Percentiles rank a stretch among this genome's conserved stretches.
Conservation (phyloP, 2,113 vertebrate genomes). For the Nestor notabilis region DNA sequence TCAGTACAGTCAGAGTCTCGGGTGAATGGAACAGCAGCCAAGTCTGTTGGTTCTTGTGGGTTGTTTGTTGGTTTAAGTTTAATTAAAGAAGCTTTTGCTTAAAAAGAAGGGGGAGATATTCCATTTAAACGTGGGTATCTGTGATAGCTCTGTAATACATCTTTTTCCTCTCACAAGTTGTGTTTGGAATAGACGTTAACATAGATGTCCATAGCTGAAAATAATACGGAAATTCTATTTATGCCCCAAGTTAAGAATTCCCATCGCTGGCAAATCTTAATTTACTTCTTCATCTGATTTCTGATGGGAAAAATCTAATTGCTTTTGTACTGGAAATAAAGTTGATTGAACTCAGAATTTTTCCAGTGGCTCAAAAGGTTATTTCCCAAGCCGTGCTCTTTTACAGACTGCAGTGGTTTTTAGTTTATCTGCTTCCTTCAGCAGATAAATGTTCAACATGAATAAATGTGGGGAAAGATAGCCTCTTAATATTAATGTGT, state of each 20-base stretch:
- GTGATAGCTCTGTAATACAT: not conserved
- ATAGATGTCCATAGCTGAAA: conserved; percentile 39
- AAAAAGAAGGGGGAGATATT: not conserved
- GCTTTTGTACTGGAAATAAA: conserved; percentile 73
- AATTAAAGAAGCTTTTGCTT: conserved; percentile 11
- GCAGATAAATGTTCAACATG: conserved; percentile 17
- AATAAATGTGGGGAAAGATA: not conserved
- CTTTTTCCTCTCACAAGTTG: conserved; percentile 10
- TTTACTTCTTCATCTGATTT: conserved; percentile 73
- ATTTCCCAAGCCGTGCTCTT: conserved; percentile 74
- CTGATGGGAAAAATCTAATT: conserved; percentile 73
- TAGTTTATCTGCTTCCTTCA: conserved; percentile 60
- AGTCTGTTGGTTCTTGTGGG: not conserved
- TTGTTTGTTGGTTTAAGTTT: not conserved
- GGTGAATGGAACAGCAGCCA: not conserved
- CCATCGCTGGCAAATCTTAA: conserved; percentile 65
- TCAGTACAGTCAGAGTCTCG: accelerated
- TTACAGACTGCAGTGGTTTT: conserved; percentile 40
- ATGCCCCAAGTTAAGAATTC: conserved; percentile 53
- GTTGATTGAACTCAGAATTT: conserved; percentile 77
- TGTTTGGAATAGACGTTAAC: not conserved
- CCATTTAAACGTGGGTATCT: not conserved
- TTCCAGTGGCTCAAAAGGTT: conserved; percentile 75
- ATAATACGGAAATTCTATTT: conserved; percentile 55
- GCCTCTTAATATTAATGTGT: conserved; percentile 5